Conservation (phyloP, 2,888 invertebrate genomes). For the Protodeltote pygarga region DNA sequence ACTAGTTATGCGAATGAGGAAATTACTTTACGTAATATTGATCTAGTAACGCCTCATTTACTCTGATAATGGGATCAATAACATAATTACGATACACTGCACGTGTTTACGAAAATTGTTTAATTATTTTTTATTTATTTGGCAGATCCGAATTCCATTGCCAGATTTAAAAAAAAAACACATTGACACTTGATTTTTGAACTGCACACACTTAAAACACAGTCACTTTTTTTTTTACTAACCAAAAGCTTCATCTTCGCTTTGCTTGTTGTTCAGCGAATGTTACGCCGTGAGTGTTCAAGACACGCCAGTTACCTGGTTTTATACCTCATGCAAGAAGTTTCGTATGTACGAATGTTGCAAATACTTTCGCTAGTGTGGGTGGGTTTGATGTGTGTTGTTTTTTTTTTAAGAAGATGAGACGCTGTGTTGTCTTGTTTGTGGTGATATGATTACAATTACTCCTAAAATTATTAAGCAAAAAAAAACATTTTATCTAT, state of each 20-base stretch:
- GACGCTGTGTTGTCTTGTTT: constrained; percentile 4
- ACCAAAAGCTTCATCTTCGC: constrained; percentile 85
- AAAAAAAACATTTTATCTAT: no score
- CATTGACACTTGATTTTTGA: no score
- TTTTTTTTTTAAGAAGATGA: constrained; percentile 51
- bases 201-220: constrained; percentile 46
- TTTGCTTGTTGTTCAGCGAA: constrained; percentile 81
- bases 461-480: no score
- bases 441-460: not conserved
- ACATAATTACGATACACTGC: constrained; percentile 2
- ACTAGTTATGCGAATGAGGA: constrained; percentile 52
- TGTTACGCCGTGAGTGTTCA: constrained; percentile 76
- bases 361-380: constrained; percentile 79
- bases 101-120: constrained; percentile 2
- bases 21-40: constrained; percentile 51
- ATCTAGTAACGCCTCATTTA: constrained; percentile 42
- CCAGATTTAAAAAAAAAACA: constrained; percentile 22
- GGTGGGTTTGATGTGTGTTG: constrained; percentile 61
- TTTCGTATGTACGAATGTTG: constrained; percentile 73
- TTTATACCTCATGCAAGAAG: constrained; percentile 78
- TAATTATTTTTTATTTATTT: constrained; percentile 3
- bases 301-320: constrained; percentile 57
- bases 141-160: constrained; percentile 5
- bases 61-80: constrained; percentile 28
- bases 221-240: constrained; percentile 64